Percentiles rank a stretch among this genome's conserved stretches.
Conservation (phyloP, 1,140 invertebrate species). For the Tetramorium parvispinum region DNA sequence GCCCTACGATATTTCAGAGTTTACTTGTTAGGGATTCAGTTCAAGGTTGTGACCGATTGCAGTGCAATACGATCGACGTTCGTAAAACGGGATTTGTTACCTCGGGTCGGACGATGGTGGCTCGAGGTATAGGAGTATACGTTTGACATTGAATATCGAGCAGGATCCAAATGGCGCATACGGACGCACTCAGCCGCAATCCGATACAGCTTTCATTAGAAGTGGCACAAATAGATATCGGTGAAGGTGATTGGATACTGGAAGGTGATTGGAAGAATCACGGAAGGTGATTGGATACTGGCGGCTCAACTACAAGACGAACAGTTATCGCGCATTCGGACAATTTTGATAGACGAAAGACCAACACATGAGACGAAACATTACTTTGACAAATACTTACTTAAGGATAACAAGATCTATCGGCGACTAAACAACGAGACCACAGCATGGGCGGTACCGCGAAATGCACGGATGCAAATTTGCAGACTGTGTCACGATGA, state of each 20-base stretch:
- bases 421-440: rapidly evolving
- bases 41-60: slow-evolving; percentile 12
- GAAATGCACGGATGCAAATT: neutral
- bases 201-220: neutral
- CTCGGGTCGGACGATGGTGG: slow-evolving; percentile 9
- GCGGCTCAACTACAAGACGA: neutral
- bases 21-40: neutral
- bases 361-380: neutral
- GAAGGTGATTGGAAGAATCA: too few relatives aligned
- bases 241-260: too few relatives aligned
- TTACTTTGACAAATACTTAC: neutral
- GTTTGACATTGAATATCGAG: neutral
- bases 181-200: slow-evolving; percentile 2
- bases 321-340: neutral
- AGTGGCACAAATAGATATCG: neutral
- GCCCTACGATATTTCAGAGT: neutral
- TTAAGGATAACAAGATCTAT: neutral
- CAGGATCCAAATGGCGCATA: neutral
- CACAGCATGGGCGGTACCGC: neutral
- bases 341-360: neutral
- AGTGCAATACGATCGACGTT: neutral
- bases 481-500: neutral
- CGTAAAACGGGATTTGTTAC: neutral
- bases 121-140: slow-evolving; percentile 1
- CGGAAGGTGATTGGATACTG: neutral